phyloP scores from a whole-genome alignment of 2,113 vertebrate species.

The Turnix velox region DNA sequence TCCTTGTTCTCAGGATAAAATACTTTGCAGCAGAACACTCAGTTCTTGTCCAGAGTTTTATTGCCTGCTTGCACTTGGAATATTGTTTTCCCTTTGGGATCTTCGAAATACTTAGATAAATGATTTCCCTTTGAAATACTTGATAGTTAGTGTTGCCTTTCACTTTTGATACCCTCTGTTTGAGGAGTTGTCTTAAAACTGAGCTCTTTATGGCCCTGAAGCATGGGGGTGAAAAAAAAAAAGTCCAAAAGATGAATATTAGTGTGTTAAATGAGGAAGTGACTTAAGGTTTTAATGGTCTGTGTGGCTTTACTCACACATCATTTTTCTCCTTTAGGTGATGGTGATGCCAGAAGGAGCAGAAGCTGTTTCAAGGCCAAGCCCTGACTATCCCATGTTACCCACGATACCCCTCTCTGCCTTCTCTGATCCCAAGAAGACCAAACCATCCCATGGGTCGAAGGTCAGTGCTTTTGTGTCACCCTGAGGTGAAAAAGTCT shows the following conservation, averaged over 20 bases:
- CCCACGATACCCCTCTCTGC: slow-evolving; percentile 97
- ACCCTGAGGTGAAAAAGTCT: neutral
- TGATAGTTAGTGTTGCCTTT: neutral
- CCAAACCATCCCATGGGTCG: slow-evolving; percentile 91
- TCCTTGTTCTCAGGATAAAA: neutral
- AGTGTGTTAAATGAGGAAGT: neutral
- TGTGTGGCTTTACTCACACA: neutral
- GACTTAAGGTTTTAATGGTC: slow-evolving; percentile 1
- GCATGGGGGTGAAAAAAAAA: neutral
- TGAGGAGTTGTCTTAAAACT: slow-evolving; percentile 5
- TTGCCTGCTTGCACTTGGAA: neutral
- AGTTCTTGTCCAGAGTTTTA: slow-evolving; percentile 1
- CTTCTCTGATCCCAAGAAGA: slow-evolving; percentile 99
- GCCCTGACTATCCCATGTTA: slow-evolving; percentile 96
- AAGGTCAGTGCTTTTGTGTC: slow-evolving; percentile 83
- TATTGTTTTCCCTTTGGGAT: no score
- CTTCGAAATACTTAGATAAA: no score
- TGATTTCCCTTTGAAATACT: slow-evolving; percentile 8
- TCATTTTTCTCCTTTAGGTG: slow-evolving; percentile 78
- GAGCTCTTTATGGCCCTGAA: neutral
- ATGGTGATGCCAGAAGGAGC: slow-evolving; percentile 97
- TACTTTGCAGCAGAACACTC: neutral
- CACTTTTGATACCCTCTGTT: neutral
- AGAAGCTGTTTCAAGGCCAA: slow-evolving; percentile 90
- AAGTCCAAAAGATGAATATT: neutral